Conservation (phyloP, 2,888 invertebrate species). For the Synanthedon vespiformis region DNA sequence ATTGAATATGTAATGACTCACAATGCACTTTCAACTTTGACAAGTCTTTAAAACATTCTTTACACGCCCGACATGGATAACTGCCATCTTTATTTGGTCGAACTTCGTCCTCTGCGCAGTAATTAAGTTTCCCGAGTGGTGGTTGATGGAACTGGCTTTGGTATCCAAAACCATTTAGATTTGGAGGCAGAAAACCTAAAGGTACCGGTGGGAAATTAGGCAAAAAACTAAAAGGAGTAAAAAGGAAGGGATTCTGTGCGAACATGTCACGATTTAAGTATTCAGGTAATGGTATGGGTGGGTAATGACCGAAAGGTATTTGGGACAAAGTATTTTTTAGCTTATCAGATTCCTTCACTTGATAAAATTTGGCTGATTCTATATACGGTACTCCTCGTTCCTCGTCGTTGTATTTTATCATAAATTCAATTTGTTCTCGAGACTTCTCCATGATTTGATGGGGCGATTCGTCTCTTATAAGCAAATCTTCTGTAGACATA, state of each 20-base stretch:
- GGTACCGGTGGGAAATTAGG: constrained; percentile 61
- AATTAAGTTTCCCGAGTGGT: constrained; percentile 55
- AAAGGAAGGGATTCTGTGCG: constrained; percentile 56
- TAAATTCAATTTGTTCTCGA: constrained; percentile 81
- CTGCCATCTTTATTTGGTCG: constrained; percentile 75
- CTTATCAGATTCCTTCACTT: constrained; percentile 48
- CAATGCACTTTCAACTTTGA: constrained; percentile 78
- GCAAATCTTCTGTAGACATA: constrained; percentile 75
- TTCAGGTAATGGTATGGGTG: constrained; percentile 47
- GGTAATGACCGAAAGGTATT: constrained; percentile 43
- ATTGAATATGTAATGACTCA: constrained; percentile 75
- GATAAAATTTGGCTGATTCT: constrained; percentile 61
- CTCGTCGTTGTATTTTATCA: constrained; percentile 82
- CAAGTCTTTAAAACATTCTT: constrained; percentile 73
- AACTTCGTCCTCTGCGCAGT: constrained; percentile 76
- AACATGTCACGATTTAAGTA: constrained; percentile 56
- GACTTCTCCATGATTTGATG: constrained; percentile 68
- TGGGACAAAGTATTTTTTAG: constrained; percentile 35
- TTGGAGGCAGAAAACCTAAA: constrained; percentile 54
- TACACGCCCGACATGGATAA: constrained; percentile 78
- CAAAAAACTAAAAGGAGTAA: constrained; percentile 60
- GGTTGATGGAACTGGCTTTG: constrained; percentile 49
- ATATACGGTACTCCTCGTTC: constrained; percentile 71
- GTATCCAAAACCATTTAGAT: constrained; percentile 48
- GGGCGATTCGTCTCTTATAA: constrained; percentile 42